phyloP scores from a whole-genome alignment of 2,113 vertebrate species.

The Sinocyclocheilus rhinocerous region DNA sequence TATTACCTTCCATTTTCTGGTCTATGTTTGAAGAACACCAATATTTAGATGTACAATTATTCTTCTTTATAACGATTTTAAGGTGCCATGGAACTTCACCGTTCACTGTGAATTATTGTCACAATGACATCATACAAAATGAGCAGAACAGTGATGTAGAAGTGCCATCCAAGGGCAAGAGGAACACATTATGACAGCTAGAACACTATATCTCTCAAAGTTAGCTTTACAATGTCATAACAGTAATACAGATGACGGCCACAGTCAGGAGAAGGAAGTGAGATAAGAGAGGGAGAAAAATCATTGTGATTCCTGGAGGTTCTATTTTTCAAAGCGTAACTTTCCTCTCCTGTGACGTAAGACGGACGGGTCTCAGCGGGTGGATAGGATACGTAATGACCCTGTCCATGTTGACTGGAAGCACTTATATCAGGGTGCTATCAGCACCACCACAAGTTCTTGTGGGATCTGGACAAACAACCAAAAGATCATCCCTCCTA shows the following conservation, averaged over 20 bases:
- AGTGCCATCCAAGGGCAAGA: neutral
- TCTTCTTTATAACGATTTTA: neutral
- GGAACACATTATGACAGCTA: neutral
- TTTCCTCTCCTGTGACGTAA: neutral
- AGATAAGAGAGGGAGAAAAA: neutral
- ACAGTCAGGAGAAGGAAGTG: neutral
- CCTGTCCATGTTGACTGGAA: slow-evolving; percentile 31
- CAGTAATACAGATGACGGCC: slow-evolving; percentile 1
- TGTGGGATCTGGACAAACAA: no score
- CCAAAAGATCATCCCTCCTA: neutral
- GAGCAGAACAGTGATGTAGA: neutral
- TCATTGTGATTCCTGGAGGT: slow-evolving; percentile 8
- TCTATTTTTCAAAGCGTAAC: slow-evolving; percentile 11
- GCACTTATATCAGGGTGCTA: slow-evolving; percentile 35
- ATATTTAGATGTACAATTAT: neutral
- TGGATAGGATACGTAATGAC: slow-evolving; percentile 35
- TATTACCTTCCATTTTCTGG: neutral
- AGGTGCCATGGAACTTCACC: neutral
- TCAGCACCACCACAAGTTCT: neutral
- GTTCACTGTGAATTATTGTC: neutral
- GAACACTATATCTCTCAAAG: slow-evolving; percentile 20
- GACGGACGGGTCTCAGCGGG: slow-evolving; percentile 1
- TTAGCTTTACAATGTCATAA: slow-evolving; percentile 28
- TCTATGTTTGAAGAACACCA: neutral
- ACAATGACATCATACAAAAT: neutral